Percentiles rank a stretch among this genome's conserved stretches.
phyloP scores from a whole-genome alignment of 2,797 vertebrate genomes.

The Amniataba percoides region DNA sequence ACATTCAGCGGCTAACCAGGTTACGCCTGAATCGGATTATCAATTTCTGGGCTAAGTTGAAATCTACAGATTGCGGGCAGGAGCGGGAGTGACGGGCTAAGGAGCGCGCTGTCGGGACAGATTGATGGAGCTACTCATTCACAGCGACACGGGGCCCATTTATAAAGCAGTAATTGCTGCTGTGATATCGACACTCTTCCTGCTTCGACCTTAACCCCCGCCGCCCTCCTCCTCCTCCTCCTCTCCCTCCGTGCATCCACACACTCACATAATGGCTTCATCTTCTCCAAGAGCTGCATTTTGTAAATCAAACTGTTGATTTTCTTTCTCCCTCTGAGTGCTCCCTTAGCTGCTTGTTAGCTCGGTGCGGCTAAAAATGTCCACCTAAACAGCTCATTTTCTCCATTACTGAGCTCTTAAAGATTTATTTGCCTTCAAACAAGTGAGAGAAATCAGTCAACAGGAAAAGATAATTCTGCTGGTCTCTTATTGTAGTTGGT shows the following conservation, averaged over 20 bases:
- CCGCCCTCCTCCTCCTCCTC: slow-evolving; percentile 65
- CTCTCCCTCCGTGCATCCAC: slow-evolving; percentile 37
- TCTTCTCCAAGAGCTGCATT: slow-evolving; percentile 49
- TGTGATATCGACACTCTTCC: slow-evolving; percentile 90
- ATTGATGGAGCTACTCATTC: slow-evolving; percentile 91
- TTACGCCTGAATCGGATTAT: slow-evolving; percentile 91
- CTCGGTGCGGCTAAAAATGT: background rate
- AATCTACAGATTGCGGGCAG: slow-evolving; percentile 89
- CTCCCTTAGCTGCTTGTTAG: slow-evolving; percentile 61
- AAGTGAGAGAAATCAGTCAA: background rate
- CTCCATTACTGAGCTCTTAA: slow-evolving; percentile 10
- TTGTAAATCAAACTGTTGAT: slow-evolving; percentile 66
- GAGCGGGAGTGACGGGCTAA: slow-evolving; percentile 89
- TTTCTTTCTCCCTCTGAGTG: slow-evolving; percentile 31
- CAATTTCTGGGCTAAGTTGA: slow-evolving; percentile 91
- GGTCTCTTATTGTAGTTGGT: background rate
- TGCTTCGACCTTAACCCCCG: slow-evolving; percentile 88
- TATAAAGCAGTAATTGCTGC: slow-evolving; percentile 92
- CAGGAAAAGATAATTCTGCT: background rate
- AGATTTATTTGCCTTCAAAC: slow-evolving; percentile 5
- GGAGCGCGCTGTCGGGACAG: slow-evolving; percentile 84
- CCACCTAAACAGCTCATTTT: slow-evolving; percentile 4
- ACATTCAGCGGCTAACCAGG: slow-evolving; percentile 86
- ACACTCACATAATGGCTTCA: slow-evolving; percentile 51
- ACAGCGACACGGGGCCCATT: slow-evolving; percentile 87